These are phyloP conservation scores for Leptodactylus fallax DNA, from an alignment of 2,797 vertebrate species.

Conservation along the genomic window DNA sequence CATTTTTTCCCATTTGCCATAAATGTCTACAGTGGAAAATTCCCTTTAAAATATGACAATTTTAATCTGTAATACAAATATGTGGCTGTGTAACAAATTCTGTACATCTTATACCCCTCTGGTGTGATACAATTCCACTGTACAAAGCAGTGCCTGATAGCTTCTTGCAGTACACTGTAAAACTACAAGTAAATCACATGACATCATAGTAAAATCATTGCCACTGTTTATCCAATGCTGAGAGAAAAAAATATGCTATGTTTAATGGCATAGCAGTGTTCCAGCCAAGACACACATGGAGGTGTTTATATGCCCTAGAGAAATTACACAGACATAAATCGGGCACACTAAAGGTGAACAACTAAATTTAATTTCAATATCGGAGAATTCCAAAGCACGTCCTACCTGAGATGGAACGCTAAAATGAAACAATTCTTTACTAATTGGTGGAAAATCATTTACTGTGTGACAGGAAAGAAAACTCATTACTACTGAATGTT, in stretches of 20 bases:
- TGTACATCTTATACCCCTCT: neutral
- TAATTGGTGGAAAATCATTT: neutral
- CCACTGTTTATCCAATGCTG: neutral
- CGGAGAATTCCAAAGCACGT: neutral
- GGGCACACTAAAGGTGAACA: neutral
- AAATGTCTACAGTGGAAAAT: too few species aligned
- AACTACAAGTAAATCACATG: constrained; percentile 26
- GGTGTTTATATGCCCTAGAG: neutral
- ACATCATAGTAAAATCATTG: constrained; percentile 21
- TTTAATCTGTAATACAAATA: neutral
- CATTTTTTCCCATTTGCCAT: neutral
- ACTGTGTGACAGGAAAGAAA: neutral
- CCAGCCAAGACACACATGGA: neutral
- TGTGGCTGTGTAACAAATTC: neutral
- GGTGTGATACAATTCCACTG: neutral
- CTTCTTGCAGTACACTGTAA: neutral
- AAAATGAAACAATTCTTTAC: neutral
- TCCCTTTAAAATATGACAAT: neutral
- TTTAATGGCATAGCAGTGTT: neutral
- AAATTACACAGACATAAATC: neutral
- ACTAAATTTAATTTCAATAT: neutral
- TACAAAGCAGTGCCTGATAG: neutral
- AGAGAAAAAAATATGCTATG: neutral
- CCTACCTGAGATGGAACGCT: neutral
- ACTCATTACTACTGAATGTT: constrained; percentile 8